Base-by-base conservation (phyloP, 1,140 invertebrate genomes). In the Hyles vespertilio region DNA sequence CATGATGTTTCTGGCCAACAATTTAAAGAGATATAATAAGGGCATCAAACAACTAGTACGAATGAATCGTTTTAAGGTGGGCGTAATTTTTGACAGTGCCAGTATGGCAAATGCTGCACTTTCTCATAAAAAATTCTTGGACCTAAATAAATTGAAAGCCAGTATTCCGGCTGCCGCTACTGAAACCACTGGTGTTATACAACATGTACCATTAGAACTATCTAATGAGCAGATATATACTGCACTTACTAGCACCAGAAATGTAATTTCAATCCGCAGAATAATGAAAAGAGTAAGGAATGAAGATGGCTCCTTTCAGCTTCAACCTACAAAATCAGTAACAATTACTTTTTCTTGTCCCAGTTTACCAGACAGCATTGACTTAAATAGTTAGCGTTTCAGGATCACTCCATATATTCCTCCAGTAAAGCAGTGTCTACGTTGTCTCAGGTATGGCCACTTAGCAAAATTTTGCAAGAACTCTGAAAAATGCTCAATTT, bases 391-490 rank as follows among this genome's bases (percentile, higher is more conserved):
- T n/a, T n/a, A n/a, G n/a, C n/a, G n/a, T n/a, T n/a, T n/a, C n/a
- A 61, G 64, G 22, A 63, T 73, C 2, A 50, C 45, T 2, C 33
- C 40, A 7, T 70, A 70, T 43, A 63, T 68, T 9, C 71, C 67
- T 52, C 68, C 65, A n/a, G 65, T 73, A 3, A 73, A 67, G 22
- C 71, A 73, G 43, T 70, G 71, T 50, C 47, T 68, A 7, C 51
- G 53, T 3, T 70, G 65, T 36, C 33, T 70, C 5, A 36, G 63
- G 6, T 73, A 66, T 56, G 67, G 56, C 2, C 67, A 73, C 43
- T 60, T 73, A 8, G 67, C 63, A 3, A 73, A 65, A 45, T 70
- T 55, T 49, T 70, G 65, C 56, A 63, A 67, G 51, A 73, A 72
- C 51, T 10, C 63, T 3, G 57, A 67, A 11, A 45, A 32, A 3